Evolutionary conservation across 2,888 invertebrate genomes (phyloP).

Genomic region (Taphrorychus bicolor): DNA sequence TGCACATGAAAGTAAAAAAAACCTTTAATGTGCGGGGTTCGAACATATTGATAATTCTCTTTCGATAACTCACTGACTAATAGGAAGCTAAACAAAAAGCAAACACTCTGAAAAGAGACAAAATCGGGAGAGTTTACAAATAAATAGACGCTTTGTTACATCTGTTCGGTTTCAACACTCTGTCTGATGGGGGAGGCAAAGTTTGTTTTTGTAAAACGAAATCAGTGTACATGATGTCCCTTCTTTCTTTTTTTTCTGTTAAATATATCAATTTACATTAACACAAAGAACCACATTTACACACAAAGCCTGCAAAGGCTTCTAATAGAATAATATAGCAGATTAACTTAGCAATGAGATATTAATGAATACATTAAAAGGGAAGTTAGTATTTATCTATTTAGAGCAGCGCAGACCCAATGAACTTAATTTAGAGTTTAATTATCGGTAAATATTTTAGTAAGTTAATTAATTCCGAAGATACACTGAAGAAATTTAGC

Average conservation of each 20-base stretch:
- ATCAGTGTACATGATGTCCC: constrained; percentile 24
- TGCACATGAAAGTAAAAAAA: not conserved
- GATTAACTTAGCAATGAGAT: not conserved
- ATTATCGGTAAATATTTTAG: constrained; percentile 41
- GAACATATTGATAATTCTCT: constrained; percentile 18
- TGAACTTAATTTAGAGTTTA: constrained; percentile 39
- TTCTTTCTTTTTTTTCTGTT: constrained; percentile 16
- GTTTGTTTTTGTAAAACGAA: constrained; percentile 41
- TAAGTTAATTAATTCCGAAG: constrained; percentile 38
- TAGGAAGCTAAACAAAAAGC: constrained; percentile 39
- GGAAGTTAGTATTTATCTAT: constrained; percentile 35
- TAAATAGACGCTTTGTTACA: constrained; percentile 42
- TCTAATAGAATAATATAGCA: not conserved
- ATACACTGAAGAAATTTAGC: constrained; percentile 34
- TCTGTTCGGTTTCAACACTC: constrained; percentile 39
- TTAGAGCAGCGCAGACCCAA: constrained; percentile 26
- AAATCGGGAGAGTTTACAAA: constrained; percentile 40
- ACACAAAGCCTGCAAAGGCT: not conserved
- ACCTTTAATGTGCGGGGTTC: not conserved
- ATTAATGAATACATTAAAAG: constrained; percentile 36
- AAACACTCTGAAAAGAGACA: constrained; percentile 37
- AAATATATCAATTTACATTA: not conserved
- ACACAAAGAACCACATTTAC: not conserved
- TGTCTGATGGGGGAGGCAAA: constrained; percentile 34
- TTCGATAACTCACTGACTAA: constrained; percentile 24